Evolutionary conservation across 2,113 vertebrate species (phyloP), one percentile per base, ranked within the genome.

Genomic region (Pristiophorus japonicus): DNA sequence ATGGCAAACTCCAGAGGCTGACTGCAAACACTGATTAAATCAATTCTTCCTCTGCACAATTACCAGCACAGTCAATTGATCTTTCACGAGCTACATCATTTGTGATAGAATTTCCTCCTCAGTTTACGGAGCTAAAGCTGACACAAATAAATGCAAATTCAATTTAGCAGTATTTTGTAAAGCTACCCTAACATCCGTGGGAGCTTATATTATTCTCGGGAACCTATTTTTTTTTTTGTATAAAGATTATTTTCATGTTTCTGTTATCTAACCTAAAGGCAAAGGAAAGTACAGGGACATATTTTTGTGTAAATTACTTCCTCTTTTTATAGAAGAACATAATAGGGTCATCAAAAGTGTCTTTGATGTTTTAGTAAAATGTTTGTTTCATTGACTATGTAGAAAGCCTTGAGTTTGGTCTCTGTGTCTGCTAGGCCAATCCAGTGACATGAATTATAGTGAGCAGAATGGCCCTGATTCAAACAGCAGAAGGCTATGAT

Each of bases 1-100:
- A 47, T 70, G 62, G 63, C 63, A 70, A 67, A 67, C n/a, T 45
- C 92, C 10, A 47, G 92, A 94, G 65, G 22, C 42, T 47, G 12
- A 30, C 63, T 67, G 65, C 11, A 94, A 70, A 94, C 30, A 93
- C 63, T 94, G 92, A 94, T 94, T 66, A 94, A 94, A 94, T 47
- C 92, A 70, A 67, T 94, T 42, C 92, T 94, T 67, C 65, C 22
- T 16, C 63, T 94, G 42, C 65, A 70, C 65, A 70, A 94, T 70
- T 67, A 94, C 42, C 65, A 67, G 38, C 45, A 34, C 38, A 94
- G 93, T 94, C 93, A 94, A 67, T 94, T 34, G 22, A 94, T 70
- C 66, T 94, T 94, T 18, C 66, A 70, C 47, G 42, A 70, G 88
- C 88, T 22, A 92, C 88, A 92, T 92, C 88, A 92, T 92, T 65